Base-by-base conservation (phyloP, 2,113 vertebrate genomes). In the Anhinga anhinga region DNA sequence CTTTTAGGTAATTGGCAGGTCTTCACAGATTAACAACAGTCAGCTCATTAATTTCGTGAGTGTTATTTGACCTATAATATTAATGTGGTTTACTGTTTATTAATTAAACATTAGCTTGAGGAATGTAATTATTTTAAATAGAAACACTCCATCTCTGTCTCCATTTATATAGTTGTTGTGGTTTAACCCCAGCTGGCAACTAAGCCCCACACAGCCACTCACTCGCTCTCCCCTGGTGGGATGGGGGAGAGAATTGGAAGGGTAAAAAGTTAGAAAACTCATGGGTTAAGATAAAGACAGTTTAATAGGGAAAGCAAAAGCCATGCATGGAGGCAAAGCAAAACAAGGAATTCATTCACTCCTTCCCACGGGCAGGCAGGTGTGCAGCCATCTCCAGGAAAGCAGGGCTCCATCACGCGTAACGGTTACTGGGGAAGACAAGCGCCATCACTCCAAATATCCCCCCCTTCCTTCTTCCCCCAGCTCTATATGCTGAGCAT, bases 81-180 rank as follows among this genome's bases (percentile, higher is more conserved):
- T 49, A 84, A 82, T 72, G 42, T 70, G 47, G 36, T 92, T 95
- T 67, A 88, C 44, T 88, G 47, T 93, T 90, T 96, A 88, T 88
- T 93, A 96, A 92, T 92, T 56, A 61, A 92, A 40, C 59, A 74
- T 63, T 66, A 78, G 13, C 77, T 76, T 76, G 61, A 89, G 53
- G 56, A 87, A 62, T 85, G 77, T 18, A 25, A 36, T 72, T n/a
- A 29, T 76, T 96, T 93, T 53, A 61, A 69, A 73, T 14, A 69
- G 78, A 38, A 95, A 27, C 25, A 17, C 44, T 95, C 26, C n/a
- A 71, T 86, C 72, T 78, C 56, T 86, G 27, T 55, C 92, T 88
- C n/a, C 38, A 3, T 7, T 50, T 36, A 8, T 34, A 61, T 8
- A 36, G 32, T 9, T 21, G 56, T 58, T 5, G 5, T 14, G 56